Percentiles rank a stretch among this genome's conserved stretches.
phyloP scores from a whole-genome alignment of 2,113 vertebrate species.

The Melanostigma gelatinosum region DNA sequence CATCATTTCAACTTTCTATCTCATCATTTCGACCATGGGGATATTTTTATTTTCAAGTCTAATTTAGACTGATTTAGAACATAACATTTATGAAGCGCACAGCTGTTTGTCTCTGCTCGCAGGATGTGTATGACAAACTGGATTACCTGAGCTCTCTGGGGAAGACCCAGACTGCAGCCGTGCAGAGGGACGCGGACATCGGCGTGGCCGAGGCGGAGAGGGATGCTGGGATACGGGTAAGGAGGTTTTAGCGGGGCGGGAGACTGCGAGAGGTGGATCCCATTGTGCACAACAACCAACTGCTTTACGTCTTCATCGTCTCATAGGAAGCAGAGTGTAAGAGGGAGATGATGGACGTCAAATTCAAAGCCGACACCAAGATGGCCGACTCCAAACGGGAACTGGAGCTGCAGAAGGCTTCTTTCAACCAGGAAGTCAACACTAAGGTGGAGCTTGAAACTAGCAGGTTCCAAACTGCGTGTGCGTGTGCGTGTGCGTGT shows the following conservation, averaged over 20 bases:
- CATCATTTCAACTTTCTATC: too few relatives aligned
- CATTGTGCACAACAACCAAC: background rate
- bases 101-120: conserved; percentile 16
- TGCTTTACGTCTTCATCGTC: background rate
- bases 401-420: conserved; percentile 93
- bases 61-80: background rate
- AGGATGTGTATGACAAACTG: conserved; percentile 98
- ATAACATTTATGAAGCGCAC: too few relatives aligned
- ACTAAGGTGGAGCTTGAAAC: conserved; percentile 84
- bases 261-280: background rate
- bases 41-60: too few relatives aligned
- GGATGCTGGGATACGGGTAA: conserved; percentile 94
- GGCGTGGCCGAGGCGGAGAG: conserved; percentile 95
- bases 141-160: conserved; percentile 96
- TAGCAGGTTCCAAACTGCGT: background rate
- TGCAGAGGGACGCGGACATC: conserved; percentile 93
- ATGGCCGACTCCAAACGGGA: conserved; percentile 94
- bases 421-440: conserved; percentile 95
- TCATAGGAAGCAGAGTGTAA: conserved; percentile 93
- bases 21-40: too few relatives aligned
- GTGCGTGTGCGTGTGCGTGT: background rate
- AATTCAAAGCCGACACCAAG: conserved; percentile 94
- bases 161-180: conserved; percentile 93
- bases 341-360: conserved; percentile 94
- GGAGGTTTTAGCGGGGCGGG: background rate